Evolutionary conservation across 2,888 invertebrate genomes (phyloP), one percentile per base, ranked within the genome.

Genomic region (Habroteleia sp.): DNA sequence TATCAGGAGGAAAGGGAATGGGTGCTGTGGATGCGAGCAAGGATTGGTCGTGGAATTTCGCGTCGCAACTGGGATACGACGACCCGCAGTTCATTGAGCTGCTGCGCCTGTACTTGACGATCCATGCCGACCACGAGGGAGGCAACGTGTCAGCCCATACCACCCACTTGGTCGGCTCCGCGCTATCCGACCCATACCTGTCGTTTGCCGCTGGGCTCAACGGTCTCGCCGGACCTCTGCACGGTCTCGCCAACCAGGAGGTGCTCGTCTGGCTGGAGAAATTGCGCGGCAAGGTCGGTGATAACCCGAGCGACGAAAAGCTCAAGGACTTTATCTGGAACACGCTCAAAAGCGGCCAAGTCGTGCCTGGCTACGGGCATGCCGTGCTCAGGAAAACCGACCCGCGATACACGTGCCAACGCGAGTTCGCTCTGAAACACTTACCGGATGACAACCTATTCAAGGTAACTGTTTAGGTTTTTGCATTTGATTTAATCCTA

Each of bases 321-420:
- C 91, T 99, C 58, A 97, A 96, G 89, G 97, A 98, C 50, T 99
- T 97, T 91, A 96, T 99, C 87, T 97, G 97, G 97, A 97, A 97
- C 89, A 98, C 98, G 0, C 91, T 98, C 60, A 97, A 97, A 90
- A 94, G 95, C 72, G 97, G 97, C 77, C 97, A 97, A 89, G 98
- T 98, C n/a, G 96, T 98, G 35, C 98, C 98, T 50, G 98, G 98
- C 42, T 98, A 97, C 87, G 98, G 98, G 23, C 98, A 98, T 88
- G 98, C 98, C 80, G 98, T 98, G 0, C 92, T 98, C 78, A 93
- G 98, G 82, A 97, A 97, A 90, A 98, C 98, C 76, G 98, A 98
- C 89, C 98, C 91, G 80, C 95, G 91, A 85, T 98, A 97, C 90
- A 94, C 94, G 5, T 97, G 97, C 90, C 98, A 98, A 89, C 92